These are phyloP conservation scores for Syngnathoides biaculeatus DNA, from an alignment of 2,113 vertebrate species.

Conservation along the genomic window DNA sequence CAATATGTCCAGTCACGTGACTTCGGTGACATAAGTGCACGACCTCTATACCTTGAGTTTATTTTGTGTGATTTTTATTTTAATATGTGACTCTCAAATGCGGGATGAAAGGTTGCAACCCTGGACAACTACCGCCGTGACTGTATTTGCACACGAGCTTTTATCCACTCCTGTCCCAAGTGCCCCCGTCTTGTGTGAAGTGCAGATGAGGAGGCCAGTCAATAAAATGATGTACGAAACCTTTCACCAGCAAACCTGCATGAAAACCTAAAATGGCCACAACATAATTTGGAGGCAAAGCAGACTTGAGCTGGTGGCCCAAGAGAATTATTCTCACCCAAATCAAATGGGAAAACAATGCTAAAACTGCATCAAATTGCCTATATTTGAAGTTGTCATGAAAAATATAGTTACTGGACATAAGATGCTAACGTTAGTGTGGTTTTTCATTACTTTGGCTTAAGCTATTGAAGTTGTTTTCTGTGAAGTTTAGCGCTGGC, in stretches of 20 bases:
- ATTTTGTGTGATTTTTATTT: background rate
- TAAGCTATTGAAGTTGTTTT: background rate
- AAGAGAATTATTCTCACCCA: background rate
- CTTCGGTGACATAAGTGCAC: no score
- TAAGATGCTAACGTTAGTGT: constrained; percentile 4
- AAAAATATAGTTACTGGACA: constrained; percentile 21
- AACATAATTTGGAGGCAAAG: background rate
- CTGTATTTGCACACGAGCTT: background rate
- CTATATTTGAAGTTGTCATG: constrained; percentile 12
- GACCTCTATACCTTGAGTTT: background rate
- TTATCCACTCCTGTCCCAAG: constrained; percentile 4
- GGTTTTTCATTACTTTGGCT: constrained; percentile 6
- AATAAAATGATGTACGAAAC: constrained; percentile 20
- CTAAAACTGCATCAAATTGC: constrained; percentile 17
- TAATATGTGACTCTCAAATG: background rate
- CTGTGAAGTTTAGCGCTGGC: background rate
- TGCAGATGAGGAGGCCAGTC: constrained; percentile 8
- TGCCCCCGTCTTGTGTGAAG: constrained; percentile 3
- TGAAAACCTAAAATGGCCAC: constrained; percentile 1
- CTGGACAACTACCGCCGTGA: background rate
- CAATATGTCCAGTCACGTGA: no score
- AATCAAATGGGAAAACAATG: constrained; percentile 17
- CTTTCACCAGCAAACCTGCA: background rate
- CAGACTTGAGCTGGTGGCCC: background rate
- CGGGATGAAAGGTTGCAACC: background rate